phyloP scores from a whole-genome alignment of 37 sponge, comb jelly and placozoan species.

The Corticium candelabrum region DNA sequence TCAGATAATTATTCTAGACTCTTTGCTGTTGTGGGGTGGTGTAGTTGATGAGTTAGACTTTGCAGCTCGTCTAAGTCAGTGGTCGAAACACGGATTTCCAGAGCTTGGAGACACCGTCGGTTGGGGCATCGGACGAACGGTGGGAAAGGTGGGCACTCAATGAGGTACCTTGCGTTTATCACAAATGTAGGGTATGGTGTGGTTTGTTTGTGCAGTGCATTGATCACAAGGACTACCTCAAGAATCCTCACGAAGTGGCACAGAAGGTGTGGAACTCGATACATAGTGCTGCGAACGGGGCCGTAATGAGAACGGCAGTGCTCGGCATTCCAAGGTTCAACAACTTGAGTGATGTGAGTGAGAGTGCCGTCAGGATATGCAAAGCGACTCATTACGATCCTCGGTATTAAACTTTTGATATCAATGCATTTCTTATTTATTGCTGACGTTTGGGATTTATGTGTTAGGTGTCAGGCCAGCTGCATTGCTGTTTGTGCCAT shows the following conservation, averaged over 20 bases:
- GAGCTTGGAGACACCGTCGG: conserved; percentile 9
- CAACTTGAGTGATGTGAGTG: not conserved
- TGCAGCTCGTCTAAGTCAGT: not conserved
- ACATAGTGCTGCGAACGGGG: conserved; percentile 6
- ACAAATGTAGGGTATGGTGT: too few relatives aligned
- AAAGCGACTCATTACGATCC: conserved; percentile 8
- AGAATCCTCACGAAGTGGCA: conserved; percentile 12
- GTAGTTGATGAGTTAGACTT: conserved; percentile 9
- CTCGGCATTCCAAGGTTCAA: not conserved
- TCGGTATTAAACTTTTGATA: not conserved
- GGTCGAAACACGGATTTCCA: not conserved
- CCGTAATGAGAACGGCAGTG: conserved; percentile 5
- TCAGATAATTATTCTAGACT: not conserved
- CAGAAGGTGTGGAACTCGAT: not conserved
- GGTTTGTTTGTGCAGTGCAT: not conserved
- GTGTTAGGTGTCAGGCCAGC: not conserved
- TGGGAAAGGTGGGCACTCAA: not conserved
- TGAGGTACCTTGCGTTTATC: too few relatives aligned
- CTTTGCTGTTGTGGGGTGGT: conserved; percentile 1
- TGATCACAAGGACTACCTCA: not conserved
- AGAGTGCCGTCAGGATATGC: not conserved
- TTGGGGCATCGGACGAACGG: not conserved
- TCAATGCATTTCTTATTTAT: not conserved
- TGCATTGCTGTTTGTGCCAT: not conserved
- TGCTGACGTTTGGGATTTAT: not conserved